Conservation (phyloP, 2,113 vertebrate genomes). For the Osmerus mordax region DNA sequence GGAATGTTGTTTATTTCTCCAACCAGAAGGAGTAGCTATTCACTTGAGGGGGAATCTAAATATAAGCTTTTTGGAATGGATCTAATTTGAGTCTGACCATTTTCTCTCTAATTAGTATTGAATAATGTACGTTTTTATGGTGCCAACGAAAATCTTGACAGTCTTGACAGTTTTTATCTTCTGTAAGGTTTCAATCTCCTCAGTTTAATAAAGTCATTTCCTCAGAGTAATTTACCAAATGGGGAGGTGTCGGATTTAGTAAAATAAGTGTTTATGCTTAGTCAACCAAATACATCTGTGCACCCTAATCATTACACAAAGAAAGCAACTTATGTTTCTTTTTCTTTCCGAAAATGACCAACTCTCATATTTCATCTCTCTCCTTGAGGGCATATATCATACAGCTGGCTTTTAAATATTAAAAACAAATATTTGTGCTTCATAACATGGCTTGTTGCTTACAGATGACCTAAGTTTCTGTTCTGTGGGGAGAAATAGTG, state of each 20-base stretch:
- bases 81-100: no score
- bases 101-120: no score
- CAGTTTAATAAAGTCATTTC: not conserved
- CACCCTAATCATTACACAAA: not conserved
- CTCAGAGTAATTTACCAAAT: not conserved
- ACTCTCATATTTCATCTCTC: not conserved
- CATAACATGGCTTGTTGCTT: slow-evolving; percentile 5
- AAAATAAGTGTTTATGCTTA: not conserved
- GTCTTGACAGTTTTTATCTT: no score
- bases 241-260: not conserved
- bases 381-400: slow-evolving; percentile 12
- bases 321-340: not conserved
- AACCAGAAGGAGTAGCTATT: not conserved
- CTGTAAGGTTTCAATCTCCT: no score
- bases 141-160: no score
- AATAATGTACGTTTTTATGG: no score
- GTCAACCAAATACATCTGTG: not conserved
- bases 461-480: slow-evolving; percentile 5
- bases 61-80: no score
- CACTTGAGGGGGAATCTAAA: not conserved
- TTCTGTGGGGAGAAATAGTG: not conserved
- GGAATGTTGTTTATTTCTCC: not conserved
- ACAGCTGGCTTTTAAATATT: slow-evolving; percentile 15
- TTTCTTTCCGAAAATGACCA: not conserved
- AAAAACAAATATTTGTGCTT: slow-evolving; percentile 17